Percentiles rank a stretch among this genome's conserved stretches.
These are phyloP conservation scores for Prunella fulvescens DNA, from an alignment of 2,113 vertebrate species.

Conservation along the genomic window DNA sequence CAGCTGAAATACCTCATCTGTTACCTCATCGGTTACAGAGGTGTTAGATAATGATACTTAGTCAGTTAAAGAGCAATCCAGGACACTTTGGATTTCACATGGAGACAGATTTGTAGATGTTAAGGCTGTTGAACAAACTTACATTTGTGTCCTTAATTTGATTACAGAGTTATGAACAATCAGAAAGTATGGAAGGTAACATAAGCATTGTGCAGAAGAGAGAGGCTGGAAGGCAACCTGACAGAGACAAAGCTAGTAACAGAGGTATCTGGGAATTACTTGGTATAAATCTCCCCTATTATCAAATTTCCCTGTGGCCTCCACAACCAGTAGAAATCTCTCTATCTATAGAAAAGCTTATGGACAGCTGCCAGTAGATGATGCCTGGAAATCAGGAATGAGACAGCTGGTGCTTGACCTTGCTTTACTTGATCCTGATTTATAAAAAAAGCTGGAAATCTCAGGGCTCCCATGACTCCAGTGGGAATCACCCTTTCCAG, in stretches of 20 bases:
- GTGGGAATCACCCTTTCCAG: slow-evolving; percentile 28
- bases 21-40: neutral
- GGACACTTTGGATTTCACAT: neutral
- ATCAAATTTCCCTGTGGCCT: slow-evolving; percentile 33
- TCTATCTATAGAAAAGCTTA: slow-evolving; percentile 51
- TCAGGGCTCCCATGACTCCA: neutral
- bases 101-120: neutral
- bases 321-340: neutral
- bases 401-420: slow-evolving; percentile 49
- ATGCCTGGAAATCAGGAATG: slow-evolving; percentile 34
- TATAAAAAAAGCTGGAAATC: slow-evolving; percentile 34
- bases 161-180: neutral
- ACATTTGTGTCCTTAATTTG: neutral
- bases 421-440: neutral
- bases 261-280: neutral
- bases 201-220: neutral
- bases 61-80: neutral
- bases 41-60: slow-evolving; percentile 1
- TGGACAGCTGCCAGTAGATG: slow-evolving; percentile 42
- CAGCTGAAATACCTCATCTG: neutral
- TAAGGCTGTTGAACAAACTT: neutral
- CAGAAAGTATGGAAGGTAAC: neutral
- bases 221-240: neutral
- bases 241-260: neutral
- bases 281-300: neutral